phyloP scores from a whole-genome alignment of 2,888 invertebrate species.

The Bellardia pandia region DNA sequence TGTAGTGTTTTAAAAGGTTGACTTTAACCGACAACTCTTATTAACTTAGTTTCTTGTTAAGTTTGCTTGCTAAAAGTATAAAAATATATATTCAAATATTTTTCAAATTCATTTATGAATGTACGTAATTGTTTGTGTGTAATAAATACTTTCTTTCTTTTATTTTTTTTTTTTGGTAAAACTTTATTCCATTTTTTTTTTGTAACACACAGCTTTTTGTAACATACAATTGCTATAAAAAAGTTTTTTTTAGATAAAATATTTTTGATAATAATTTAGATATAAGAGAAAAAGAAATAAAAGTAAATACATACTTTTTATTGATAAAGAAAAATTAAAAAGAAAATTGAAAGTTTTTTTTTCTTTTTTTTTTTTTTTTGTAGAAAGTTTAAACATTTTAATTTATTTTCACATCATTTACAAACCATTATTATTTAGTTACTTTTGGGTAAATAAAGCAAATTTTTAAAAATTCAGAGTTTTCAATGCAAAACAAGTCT shows the following conservation, averaged over 20 bases:
- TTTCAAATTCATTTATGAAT: slow-evolving; percentile 46
- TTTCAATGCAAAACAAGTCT: not conserved
- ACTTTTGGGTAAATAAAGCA: not conserved
- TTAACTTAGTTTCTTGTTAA: not conserved
- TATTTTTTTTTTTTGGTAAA: not conserved
- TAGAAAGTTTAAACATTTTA: slow-evolving; percentile 1
- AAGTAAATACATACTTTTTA: slow-evolving; percentile 22
- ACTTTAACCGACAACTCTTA: not conserved
- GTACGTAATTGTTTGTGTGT: slow-evolving; percentile 40
- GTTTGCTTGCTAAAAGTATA: slow-evolving; percentile 9
- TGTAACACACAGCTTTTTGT: slow-evolving; percentile 23
- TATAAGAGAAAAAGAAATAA: slow-evolving; percentile 19
- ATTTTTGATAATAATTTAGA: slow-evolving; percentile 40
- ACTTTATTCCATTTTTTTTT: slow-evolving; percentile 31
- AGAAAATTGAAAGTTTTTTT: slow-evolving; percentile 20
- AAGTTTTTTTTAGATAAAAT: slow-evolving; percentile 34
- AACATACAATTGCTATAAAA: slow-evolving; percentile 40
- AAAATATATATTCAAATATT: slow-evolving; percentile 44
- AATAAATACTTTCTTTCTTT: slow-evolving; percentile 20
- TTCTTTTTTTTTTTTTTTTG: slow-evolving; percentile 1
- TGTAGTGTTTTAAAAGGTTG: not conserved
- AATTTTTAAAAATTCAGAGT: not conserved
- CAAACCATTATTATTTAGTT: not conserved
- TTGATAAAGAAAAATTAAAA: slow-evolving; percentile 34
- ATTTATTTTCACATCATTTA: not conserved